Percentiles rank a stretch among this genome's conserved stretches.
Conservation (phyloP, 2,888 invertebrate genomes). For the Acrocyrtus sp. region DNA sequence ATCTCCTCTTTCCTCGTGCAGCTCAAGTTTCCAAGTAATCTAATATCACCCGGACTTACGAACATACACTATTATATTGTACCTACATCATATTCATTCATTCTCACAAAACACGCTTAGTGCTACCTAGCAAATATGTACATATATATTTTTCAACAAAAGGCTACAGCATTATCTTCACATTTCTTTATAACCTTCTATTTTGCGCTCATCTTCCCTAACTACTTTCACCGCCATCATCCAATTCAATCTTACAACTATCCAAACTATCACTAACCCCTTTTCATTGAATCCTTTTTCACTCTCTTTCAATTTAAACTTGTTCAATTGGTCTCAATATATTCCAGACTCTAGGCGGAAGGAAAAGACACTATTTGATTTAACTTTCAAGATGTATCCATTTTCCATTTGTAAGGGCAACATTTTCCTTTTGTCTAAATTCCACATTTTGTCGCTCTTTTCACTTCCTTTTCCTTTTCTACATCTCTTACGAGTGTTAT, state of each 20-base stretch:
- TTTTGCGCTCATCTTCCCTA: no score
- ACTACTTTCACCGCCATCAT: slow-evolving; percentile 4
- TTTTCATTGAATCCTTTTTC: slow-evolving; percentile 45
- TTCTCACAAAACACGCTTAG: no score
- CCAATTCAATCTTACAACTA: slow-evolving; percentile 32
- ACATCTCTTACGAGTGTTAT: background rate
- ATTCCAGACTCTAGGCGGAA: background rate
- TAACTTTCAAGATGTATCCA: slow-evolving; percentile 49
- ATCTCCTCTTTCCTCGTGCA: no score
- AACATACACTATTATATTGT: no score
- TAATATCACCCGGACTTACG: no score
- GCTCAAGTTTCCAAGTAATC: no score
- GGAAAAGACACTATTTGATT: slow-evolving; percentile 47
- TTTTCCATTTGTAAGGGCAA: slow-evolving; percentile 21
- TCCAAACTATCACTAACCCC: slow-evolving; percentile 21
- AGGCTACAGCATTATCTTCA: no score
- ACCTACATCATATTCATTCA: no score
- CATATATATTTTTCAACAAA: no score
- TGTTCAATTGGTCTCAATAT: slow-evolving; percentile 48
- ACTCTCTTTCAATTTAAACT: slow-evolving; percentile 48
- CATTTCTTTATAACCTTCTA: no score
- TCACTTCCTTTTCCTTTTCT: background rate
- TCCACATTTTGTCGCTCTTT: no score
- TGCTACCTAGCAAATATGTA: no score
- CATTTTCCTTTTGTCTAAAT: background rate